Evolutionary conservation across 2,888 invertebrate genomes (phyloP), one percentile per base, ranked within the genome.

Genomic region (Drosophila mettleri): DNA sequence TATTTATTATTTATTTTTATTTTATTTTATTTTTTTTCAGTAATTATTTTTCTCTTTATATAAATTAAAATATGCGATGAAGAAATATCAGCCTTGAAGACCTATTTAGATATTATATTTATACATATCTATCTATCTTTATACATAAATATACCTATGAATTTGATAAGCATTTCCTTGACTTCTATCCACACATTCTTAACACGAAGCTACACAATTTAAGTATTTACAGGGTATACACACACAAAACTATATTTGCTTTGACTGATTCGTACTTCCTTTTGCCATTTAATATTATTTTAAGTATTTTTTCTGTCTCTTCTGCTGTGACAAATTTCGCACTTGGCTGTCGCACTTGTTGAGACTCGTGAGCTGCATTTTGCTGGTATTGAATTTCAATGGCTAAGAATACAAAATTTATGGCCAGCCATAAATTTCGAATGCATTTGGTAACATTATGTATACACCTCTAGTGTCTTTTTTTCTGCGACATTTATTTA

Each of bases 311-410:
- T 16, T 29, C 20, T 10, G 14, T 33, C 14, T 18, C 33, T 29
- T 24, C 39, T 49, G 59, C 79, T 61, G 59, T 80, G 82, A 85
- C 86, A 72, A 85, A 83, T 87, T 76, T 12, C 70, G 73, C 81
- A 74, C 76, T 86, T 82, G 73, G 63, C 52, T 52, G 46, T 39
- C 67, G 63, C 86, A 82, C 83, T 83, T 81, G 83, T 64, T 78
- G 87, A 81, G 74, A 86, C 75, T 78, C 85, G 85, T 87, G 87
- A 60, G 70, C 71, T 68, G 86, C 74, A 79, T 85, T 81, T 76
- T 34, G 45, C 65, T 55, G 80, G 69, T 79, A 82, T 84, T 86
- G 72, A 74, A 76, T 85, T 85, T 78, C 88, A 82, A 46, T 53
- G 43, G n/a, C 69, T 41, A 41, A 54, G 53, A 46, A 67, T 69